Evolutionary conservation across 2,797 vertebrate species (phyloP).

Genomic region (Arrhamphus sclerolepis): DNA sequence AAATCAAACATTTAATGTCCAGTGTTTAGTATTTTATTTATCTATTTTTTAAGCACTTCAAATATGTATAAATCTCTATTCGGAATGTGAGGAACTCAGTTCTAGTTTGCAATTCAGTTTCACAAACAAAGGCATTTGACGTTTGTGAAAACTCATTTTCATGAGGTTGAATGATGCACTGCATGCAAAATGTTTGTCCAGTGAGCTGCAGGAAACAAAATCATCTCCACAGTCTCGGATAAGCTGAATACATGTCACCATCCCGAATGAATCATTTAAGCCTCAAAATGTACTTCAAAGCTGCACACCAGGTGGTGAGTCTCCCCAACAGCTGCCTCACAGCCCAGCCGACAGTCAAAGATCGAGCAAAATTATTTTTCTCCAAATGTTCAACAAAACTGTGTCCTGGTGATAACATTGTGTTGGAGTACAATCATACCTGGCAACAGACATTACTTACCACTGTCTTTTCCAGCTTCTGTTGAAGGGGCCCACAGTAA

Average conservation of each 20-base stretch:
- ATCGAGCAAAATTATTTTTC: conserved; percentile 90
- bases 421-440: conserved; percentile 79
- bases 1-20: conserved; percentile 18
- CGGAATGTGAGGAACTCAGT: conserved; percentile 67
- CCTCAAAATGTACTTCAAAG: conserved; percentile 97
- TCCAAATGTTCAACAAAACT: conserved; percentile 93
- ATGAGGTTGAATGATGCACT: conserved; percentile 85
- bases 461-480: conserved; percentile 50
- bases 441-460: conserved; percentile 70
- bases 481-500: conserved; percentile 53
- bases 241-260: conserved; percentile 80
- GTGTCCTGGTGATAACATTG: conserved; percentile 90
- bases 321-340: conserved; percentile 83
- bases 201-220: conserved; percentile 89
- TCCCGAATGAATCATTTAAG: conserved; percentile 97
- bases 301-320: conserved; percentile 88
- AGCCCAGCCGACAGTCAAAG: conserved; percentile 91
- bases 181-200: conserved; percentile 86
- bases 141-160: conserved; percentile 87
- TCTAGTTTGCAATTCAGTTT: too few species aligned
- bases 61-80: conserved; percentile 44
- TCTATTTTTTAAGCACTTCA: too few species aligned
- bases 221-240: conserved; percentile 78
- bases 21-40: conserved; percentile 68
- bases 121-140: conserved; percentile 22